Conservation (phyloP, 2,113 vertebrate genomes). For the Turdus rufiventris region DNA sequence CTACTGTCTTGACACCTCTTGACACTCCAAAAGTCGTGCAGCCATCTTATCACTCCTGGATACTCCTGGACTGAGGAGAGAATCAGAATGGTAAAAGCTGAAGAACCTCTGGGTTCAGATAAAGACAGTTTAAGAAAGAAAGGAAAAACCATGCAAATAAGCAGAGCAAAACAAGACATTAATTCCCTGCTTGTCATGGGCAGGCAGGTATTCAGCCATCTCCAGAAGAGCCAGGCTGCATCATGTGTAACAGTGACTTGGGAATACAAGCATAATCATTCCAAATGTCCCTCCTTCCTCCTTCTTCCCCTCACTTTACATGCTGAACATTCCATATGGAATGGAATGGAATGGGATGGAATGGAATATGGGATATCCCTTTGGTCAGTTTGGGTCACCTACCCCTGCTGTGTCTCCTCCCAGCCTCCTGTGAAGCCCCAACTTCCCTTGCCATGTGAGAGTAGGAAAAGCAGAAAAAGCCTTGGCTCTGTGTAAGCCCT, state of each 20-base stretch:
- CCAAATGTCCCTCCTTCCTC: not conserved
- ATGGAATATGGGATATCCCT: not conserved
- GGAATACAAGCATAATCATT: not conserved
- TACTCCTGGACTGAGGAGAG: not conserved
- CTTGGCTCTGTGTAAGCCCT: not conserved
- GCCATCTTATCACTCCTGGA: not conserved
- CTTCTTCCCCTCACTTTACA: not conserved
- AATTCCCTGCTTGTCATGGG: not conserved
- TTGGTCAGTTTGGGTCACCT: not conserved
- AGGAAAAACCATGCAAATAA: not conserved
- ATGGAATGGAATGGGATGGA: no score
- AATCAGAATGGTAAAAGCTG: not conserved
- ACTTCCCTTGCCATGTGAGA: not conserved
- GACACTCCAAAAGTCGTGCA: not conserved
- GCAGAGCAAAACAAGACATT: not conserved
- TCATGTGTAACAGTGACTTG: not conserved
- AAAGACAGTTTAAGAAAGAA: not conserved
- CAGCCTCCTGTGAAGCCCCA: not conserved
- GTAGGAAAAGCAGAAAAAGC: not conserved
- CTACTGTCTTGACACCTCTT: not conserved
- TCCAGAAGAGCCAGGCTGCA: not conserved
- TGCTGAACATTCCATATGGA: not conserved
- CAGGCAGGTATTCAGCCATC: not conserved
- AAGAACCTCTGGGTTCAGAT: not conserved
- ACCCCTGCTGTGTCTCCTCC: not conserved